Evolutionary conservation across 2,113 vertebrate species (phyloP), one percentile per base, ranked within the genome.

Genomic region (Anthoscopus minutus): DNA sequence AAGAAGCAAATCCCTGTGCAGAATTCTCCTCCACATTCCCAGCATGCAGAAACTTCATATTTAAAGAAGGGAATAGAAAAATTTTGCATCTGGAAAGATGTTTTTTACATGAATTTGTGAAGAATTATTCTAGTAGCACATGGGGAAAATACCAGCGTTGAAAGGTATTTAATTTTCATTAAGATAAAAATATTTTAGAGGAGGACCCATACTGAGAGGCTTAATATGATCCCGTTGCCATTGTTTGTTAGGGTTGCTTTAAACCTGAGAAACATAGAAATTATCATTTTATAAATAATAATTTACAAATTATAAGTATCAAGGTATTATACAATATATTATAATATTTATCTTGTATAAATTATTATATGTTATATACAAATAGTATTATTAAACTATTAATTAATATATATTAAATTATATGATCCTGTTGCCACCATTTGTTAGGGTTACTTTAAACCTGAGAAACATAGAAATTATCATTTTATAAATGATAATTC

Each of bases 11-110:
- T 57, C 51, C 22, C 17, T 1, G 8, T 24, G 28, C 60, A 44
- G 19, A 13, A 7, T 60, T 82, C 64, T 64, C 53, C 22, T 79
- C 2, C 30, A 11, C 15, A 24, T 71, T 60, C 35, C 23, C 16
- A 27, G 3, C 16, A 7, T 1, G 15, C 10, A 15, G 42, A 11
- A 42, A 44, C 2, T 70, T 20, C 3, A 28, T n/a, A n/a, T 15
- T 13, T 37, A 58, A 83, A 81, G 27, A 33, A 57, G 5, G 15
- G n/a, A 81, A 25, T 10, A 70, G 54, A 77, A 81, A 42, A 44
- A 44, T 9, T 44, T 30, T n/a, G 22, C 28, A 53, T 22, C 24
- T 48, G 57, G 25, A 37, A 84, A 74, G 23, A 24, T 24, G 3
- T 13, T 69, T 86, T 84, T 81, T 51, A 40, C 6, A 8, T 28